These are phyloP conservation scores for Bradynema listronoti DNA, from an alignment of 1,140 invertebrate species.

Conservation along the genomic window DNA sequence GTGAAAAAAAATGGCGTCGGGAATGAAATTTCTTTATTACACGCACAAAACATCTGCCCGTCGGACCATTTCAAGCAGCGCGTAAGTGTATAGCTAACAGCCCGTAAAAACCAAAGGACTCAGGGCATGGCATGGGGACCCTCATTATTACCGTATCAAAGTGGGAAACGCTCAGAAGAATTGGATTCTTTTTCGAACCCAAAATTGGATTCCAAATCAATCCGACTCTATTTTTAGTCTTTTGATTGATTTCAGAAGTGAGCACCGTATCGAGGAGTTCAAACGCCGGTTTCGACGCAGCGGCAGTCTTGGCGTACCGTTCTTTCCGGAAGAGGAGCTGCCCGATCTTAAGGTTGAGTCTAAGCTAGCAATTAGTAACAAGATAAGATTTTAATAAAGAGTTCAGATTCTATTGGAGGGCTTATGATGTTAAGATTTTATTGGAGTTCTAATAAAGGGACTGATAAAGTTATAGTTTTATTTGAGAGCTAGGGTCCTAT, in stretches of 20 bases:
- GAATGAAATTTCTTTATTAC: constrained; percentile 53
- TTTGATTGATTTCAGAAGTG: constrained; percentile 46
- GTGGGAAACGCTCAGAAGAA: no score
- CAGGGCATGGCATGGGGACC: no score
- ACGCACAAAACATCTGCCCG: constrained; percentile 33
- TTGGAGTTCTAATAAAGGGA: no score
- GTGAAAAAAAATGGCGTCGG: constrained; percentile 45
- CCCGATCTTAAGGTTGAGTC: constrained; percentile 35
- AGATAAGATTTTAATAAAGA: background rate
- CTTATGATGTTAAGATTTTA: constrained; percentile 10
- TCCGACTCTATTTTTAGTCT: no score
- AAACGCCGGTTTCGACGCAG: constrained; percentile 53
- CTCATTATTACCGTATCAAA: no score
- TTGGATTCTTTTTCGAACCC: no score
- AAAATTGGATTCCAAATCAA: no score
- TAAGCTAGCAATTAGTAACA: constrained; percentile 17
- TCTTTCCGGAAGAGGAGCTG: constrained; percentile 54
- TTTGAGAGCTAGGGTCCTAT: no score
- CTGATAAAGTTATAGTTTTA: no score
- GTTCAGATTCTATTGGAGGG: background rate
- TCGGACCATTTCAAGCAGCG: constrained; percentile 34
- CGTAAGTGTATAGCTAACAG: constrained; percentile 25
- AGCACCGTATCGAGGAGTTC: constrained; percentile 49
- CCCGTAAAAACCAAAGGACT: no score
- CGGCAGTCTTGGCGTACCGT: constrained; percentile 52